Percentiles rank a stretch among this genome's conserved stretches.
These are phyloP conservation scores for Drosophila sp. DNA, from an alignment of 1,140 invertebrate genomes.

Conservation along the genomic window DNA sequence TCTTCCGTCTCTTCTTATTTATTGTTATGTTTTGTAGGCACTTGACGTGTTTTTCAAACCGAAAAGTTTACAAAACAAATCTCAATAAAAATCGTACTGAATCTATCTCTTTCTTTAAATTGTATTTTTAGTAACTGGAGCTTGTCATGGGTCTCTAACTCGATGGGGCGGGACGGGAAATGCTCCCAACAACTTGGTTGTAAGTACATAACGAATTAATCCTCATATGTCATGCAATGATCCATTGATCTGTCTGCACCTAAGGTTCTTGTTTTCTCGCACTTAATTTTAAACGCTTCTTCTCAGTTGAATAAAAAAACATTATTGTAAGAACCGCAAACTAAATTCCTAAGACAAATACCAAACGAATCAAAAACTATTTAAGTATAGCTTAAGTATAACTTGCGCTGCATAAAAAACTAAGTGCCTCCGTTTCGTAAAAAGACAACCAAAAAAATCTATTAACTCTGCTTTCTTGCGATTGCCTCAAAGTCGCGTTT, in stretches of 20 bases:
- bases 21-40: conserved; percentile 56
- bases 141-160: conserved; percentile 25
- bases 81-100: conserved; percentile 17
- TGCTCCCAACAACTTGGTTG: not conserved
- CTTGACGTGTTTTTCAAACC: conserved; percentile 72
- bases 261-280: conserved; percentile 41
- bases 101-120: conserved; percentile 21
- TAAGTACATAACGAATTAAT: conserved; percentile 36
- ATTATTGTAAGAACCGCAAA: conserved; percentile 29
- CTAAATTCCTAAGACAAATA: conserved; percentile 57
- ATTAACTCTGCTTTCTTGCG: not conserved
- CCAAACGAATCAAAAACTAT: conserved; percentile 47
- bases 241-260: conserved; percentile 16
- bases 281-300: conserved; percentile 52
- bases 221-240: not conserved
- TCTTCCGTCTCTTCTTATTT: conserved; percentile 12
- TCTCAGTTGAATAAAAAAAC: conserved; percentile 33
- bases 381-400: conserved; percentile 57
- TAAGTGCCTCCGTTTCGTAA: conserved; percentile 38
- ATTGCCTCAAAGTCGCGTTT: conserved; percentile 30
- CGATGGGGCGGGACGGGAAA: not conserved
- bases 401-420: conserved; percentile 48
- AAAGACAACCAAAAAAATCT: conserved; percentile 22
- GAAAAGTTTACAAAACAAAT: conserved; percentile 60
- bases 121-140: conserved; percentile 58